Base-by-base conservation (phyloP, 2,113 vertebrate genomes). In the Perca schrenkii region DNA sequence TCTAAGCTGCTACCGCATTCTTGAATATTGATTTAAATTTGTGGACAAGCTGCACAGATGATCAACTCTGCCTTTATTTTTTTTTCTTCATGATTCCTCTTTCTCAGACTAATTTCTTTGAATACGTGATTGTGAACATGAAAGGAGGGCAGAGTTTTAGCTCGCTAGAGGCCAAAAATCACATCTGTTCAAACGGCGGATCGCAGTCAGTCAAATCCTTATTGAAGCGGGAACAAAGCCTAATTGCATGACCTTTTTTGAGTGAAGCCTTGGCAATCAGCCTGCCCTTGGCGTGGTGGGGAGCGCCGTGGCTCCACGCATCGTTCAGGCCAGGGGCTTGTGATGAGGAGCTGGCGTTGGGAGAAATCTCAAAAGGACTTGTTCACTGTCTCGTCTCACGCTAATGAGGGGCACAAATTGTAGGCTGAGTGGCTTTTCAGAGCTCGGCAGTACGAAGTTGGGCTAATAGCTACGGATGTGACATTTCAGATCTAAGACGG, bases 191-290 rank as follows among this genome's bases (percentile, higher is more conserved):
- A 65, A 68, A 74, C 49, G 40, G 66, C 65, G 74, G 53, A 77
- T 83, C 54, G 4, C 82, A 89, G 84, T 84, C 85, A 85, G 87
- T 91, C 86, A 86, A 80, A 89, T 89, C 79, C 83, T 78, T 64
- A 89, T 91, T 91, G 90, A 93, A 88, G 85, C 68, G 12, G 88
- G 86, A 92, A 93, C 91, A 92, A 94, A 90, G 91, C 91, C 80
- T 93, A 92, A 94, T 92, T 90, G 86, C 89, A 25, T 92, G 91
- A 94, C 91, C 91, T 94, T 93, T 34, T 94, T 93, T 34, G 86
- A 91, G 87, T 71, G 80, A 83, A 87, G 84, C 74, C 64, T 79
- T 89, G 91, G 91, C 91, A 91, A 91, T 89, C 89, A 86, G 85
- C 88, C 88, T 90, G 91, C 91, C 90, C 83, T 91, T 89, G 92